These are phyloP conservation scores for Parambassis ranga DNA, from an alignment of 2,797 vertebrate genomes.

Conservation along the genomic window DNA sequence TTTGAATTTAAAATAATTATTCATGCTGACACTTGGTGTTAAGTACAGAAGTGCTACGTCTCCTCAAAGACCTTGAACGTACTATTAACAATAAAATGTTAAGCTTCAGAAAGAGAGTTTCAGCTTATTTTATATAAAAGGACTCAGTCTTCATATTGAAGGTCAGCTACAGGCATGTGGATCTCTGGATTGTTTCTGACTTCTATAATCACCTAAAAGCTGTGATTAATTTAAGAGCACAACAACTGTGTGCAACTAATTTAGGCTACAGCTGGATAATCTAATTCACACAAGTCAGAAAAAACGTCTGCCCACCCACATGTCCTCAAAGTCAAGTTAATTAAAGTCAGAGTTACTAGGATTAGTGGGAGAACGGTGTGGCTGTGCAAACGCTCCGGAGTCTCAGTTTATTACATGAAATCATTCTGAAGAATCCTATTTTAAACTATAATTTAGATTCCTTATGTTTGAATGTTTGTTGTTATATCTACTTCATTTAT, in stretches of 20 bases:
- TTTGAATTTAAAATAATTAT: conserved; percentile 49
- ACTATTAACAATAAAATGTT: conserved; percentile 11
- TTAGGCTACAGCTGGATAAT: conserved; percentile 31
- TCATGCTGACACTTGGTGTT: conserved; percentile 35
- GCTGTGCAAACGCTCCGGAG: not conserved
- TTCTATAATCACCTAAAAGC: conserved; percentile 27
- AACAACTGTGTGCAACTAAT: not conserved
- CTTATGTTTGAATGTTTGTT: not conserved
- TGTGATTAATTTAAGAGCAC: not conserved
- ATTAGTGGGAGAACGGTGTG: not conserved
- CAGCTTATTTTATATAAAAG: not conserved
- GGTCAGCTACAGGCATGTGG: conserved; percentile 15
- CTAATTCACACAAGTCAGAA: conserved; percentile 14
- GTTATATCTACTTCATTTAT: not conserved
- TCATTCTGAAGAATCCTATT: not conserved
- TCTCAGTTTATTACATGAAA: not conserved
- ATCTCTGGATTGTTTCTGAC: conserved; percentile 18
- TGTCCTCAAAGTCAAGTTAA: conserved; percentile 14
- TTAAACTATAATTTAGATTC: not conserved
- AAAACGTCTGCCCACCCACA: conserved; percentile 1
- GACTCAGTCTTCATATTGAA: not conserved
- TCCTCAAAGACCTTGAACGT: conserved; percentile 15
- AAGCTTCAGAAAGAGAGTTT: not conserved
- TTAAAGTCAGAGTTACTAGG: conserved; percentile 17
- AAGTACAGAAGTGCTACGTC: conserved; percentile 13